Base-by-base conservation (phyloP, 2,797 vertebrate genomes). In the Sparidentex hasta region DNA sequence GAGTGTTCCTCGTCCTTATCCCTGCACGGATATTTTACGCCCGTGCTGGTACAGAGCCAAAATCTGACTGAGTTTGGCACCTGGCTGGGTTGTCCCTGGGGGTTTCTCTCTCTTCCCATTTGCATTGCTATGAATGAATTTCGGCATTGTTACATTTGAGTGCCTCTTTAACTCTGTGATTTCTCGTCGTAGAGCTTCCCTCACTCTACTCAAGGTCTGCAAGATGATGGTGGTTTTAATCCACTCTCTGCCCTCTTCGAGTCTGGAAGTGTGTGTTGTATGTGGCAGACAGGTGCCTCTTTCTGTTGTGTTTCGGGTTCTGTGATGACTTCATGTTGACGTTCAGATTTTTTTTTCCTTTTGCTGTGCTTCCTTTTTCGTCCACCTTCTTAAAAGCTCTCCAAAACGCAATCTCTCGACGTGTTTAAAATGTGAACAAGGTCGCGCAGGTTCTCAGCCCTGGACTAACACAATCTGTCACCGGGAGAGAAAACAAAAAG, bases 161-260 rank as follows among this genome's bases (percentile, higher is more conserved):
- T 38, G n/a, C 25, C 77, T 68, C 38, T 25, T 70, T 71, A 48
- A 25, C 57, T 65, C 48, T 47, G 17, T 82, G 12, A 59, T 66
- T 38, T 65, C 21, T 48, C 9, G 5, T 41, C 23, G n/a, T 12
- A 14, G 7, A 67, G 55, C 44, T 82, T 70, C 38, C 13, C 59
- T 74, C 21, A 25, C 33, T 59, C 59, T 55, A 55, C 17, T 65
- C 50, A 57, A 51, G 62, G 55, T 63, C 50, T 41, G 63, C 43
- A 25, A 23, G 44, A 6, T 33, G 1, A 44, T 38, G 33, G 33
- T 33, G 33, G 44, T 51, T 46, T 57, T 71, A 56, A 25, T 74
- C 16, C 3, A 18, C 33, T 51, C 56, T 44, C n/a, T 21, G 50
- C n/a, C 29, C 33, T 44, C 8, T 70, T 58, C 23, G 14, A 46